A percentile compares a stretch with the other conserved stretches of the same genome.
phyloP scores from a whole-genome alignment of 2,888 invertebrate genomes.

The Nemapogon koenigi region DNA sequence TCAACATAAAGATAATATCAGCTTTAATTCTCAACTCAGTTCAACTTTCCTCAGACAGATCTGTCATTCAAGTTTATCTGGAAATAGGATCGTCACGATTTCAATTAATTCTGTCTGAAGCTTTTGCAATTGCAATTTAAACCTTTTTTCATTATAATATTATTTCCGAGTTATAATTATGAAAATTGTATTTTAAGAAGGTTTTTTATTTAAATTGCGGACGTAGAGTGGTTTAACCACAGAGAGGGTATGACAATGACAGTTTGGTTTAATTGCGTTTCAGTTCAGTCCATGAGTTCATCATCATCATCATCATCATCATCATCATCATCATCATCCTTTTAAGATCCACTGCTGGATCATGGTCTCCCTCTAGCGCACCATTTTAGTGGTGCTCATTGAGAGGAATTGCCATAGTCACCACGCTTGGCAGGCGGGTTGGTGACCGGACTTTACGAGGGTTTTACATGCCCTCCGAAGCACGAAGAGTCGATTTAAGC shows the following conservation, averaged over 20 bases:
- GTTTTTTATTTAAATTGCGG: neutral
- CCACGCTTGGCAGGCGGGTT: too few relatives aligned
- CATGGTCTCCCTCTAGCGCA: too few relatives aligned
- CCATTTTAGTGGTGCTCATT: too few relatives aligned
- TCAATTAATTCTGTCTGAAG: constrained; percentile 7
- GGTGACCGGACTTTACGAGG: too few relatives aligned
- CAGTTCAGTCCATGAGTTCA: too few relatives aligned
- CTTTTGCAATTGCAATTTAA: constrained; percentile 6
- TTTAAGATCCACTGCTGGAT: too few relatives aligned
- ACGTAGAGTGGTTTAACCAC: neutral
- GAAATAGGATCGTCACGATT: constrained; percentile 10
- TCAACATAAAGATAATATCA: constrained; percentile 1
- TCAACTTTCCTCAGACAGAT: constrained; percentile 5
- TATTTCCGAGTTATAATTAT: neutral
- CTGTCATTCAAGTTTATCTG: constrained; percentile 3
- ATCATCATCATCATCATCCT: too few relatives aligned
- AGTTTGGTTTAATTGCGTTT: neutral
- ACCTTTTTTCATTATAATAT: constrained; percentile 3
- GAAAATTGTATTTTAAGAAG: neutral
- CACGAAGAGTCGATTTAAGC: too few relatives aligned
- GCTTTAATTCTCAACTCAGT: constrained; percentile 6
- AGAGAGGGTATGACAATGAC: neutral
- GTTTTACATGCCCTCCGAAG: too few relatives aligned
- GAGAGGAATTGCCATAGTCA: too few relatives aligned
- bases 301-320: too few relatives aligned